Evolutionary conservation across 2,888 invertebrate genomes (phyloP), one percentile per base, ranked within the genome.

Genomic region (Acrobeloides nanus): DNA sequence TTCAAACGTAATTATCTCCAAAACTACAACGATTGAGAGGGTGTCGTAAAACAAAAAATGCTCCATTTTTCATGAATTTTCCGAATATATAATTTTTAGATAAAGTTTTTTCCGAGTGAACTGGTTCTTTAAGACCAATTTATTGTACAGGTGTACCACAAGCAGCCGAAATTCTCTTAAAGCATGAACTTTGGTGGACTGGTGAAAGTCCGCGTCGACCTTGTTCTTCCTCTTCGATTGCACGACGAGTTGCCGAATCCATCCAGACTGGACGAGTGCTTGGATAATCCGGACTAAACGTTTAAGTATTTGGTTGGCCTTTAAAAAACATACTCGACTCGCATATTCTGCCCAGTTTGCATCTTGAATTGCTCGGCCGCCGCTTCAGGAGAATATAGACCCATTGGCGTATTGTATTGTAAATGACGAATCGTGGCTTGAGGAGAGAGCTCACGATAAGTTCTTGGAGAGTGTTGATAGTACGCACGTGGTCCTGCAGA

Each of bases 351-450:
- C 31, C 66, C 67, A n/a, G 66, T 66, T 48, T 66, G 66, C 38
- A 59, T 57, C 10, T 53, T 43, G 43, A 59, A 63, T 26, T 66
- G 65, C 34, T 71, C 68, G n/a, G 65, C 70, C 27, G 62, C 61
- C 1, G 62, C 48, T 24, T 65, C 63, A 8, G 57, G 45, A 7
- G 71, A 71, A 49, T 71, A 71, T 27, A 71, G 52, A 33, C 56
- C 57, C 52, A 64, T 56, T 21, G 71, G 70, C 3, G 70, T 66
- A 54, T 71, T 71, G 59, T 71, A 71, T 48, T 71, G 71, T 27
- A 66, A 49, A 46, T 70, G 68, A 17, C 50, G 48, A 31, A 64
- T 39, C 2, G 38, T 37, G 35, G 44, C 57, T 23, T 33, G 35
- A 17, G 66, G 66, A 8, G 66, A 67, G 27, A 67, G 54, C 26